Evolutionary conservation across 2,113 vertebrate genomes (phyloP), one percentile per base, ranked within the genome.

Genomic region (Camelus dromedarius): DNA sequence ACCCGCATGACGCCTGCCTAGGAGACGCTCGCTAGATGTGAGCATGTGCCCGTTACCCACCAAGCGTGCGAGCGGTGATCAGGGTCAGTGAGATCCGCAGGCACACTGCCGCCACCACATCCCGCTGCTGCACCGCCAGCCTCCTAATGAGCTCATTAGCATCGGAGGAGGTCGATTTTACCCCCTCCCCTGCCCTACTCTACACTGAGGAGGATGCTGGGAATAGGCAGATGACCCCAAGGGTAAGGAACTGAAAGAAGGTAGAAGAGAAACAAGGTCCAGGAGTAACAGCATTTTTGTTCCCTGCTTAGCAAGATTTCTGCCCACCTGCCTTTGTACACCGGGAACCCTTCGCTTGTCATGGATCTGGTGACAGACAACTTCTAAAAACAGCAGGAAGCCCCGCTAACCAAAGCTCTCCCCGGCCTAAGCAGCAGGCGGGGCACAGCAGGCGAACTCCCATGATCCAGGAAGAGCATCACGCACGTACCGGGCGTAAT

Each of bases 1-100:
- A 12, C 15, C 26, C 6, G 12, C 24, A 28, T 24, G 7, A 26
- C 3, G 3, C 24, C 58, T 46, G 6, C 35, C 46, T 3, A 13
- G 1, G 81, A 24, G 7, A 24, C 1, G 0, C 30, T 69, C n/a
- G 6, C 4, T 8, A 20, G 35, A 30, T 26, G 4, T 4, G 8
- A 26, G 19, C 15, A 15, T 2, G 42, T 5, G 50, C 0, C 14
- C 2, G 0, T 26, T 2, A 6, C 2, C 19, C 46, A 10, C 13
- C 20, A 7, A 32, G 15, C 56, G 1, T 24, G 58, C 1, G 8
- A 48, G 28, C 56, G 4, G 35, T 2, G 0, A 76, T 20, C 4
- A 30, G 9, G 13, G 28, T 12, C 16, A 2, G 7, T 60, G 50
- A 42, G 26, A 66, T 10, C 32, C 2, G 42, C 66, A 72, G 1